Conservation (phyloP, 2,888 invertebrate species). For the Parnassius smintheus region DNA sequence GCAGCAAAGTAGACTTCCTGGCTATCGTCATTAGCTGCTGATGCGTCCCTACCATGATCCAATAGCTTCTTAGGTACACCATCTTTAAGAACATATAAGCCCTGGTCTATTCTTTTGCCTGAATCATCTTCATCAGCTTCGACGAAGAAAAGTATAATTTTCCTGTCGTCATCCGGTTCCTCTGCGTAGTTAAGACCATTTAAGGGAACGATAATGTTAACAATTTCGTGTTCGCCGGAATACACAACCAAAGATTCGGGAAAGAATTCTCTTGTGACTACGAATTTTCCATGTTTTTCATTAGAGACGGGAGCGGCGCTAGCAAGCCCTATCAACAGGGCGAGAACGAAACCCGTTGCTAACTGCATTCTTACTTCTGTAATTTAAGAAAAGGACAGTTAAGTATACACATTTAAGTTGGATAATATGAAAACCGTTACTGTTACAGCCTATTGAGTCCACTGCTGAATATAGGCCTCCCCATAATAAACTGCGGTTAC, state of each 20-base stretch:
- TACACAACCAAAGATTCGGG: constrained; percentile 28
- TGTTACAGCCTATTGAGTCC: too few species aligned
- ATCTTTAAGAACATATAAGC: constrained; percentile 30
- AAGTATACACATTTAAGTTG: background rate
- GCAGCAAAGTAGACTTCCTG: constrained; percentile 31
- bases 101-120: constrained; percentile 28
- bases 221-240: constrained; percentile 35
- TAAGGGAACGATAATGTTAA: constrained; percentile 34
- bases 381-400: background rate
- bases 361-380: constrained; percentile 11
- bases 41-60: constrained; percentile 31
- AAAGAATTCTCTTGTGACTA: constrained; percentile 27
- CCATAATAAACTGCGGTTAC: too few species aligned
- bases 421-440: too few species aligned
- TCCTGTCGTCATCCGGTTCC: background rate
- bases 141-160: constrained; percentile 34
- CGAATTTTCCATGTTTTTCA: constrained; percentile 8
- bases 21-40: constrained; percentile 28
- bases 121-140: constrained; percentile 36
- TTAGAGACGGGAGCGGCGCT: constrained; percentile 11
- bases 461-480: too few species aligned
- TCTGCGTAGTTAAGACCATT: constrained; percentile 35
- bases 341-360: background rate
- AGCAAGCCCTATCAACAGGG: constrained; percentile 1
- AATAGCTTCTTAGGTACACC: constrained; percentile 32